Evolutionary conservation across 2,888 invertebrate genomes (phyloP), one percentile per base, ranked within the genome.

Genomic region (Phasia obesa): DNA sequence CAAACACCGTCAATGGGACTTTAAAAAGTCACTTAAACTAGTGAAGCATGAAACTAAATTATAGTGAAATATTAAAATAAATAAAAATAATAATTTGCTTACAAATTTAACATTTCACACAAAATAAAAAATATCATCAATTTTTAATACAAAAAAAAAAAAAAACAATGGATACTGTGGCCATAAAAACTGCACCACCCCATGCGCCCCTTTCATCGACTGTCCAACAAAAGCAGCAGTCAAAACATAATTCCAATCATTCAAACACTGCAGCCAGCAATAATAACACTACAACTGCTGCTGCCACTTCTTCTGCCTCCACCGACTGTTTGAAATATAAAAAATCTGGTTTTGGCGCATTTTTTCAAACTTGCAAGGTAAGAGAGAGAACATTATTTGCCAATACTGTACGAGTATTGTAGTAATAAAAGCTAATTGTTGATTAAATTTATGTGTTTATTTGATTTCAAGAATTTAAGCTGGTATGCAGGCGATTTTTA

Each of bases 341-440:
- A 17, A 86, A 87, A 69, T 85, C 88, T 60, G 89, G 88, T 85
- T 87, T 91, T 87, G 91, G 91, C 85, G 91, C 92, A 65, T 91
- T 92, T 85, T 92, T 92, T 85, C 91, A 92, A 88, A 92, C 91
- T 71, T 91, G 91, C 91, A 91, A 91, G 91, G 91, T 91, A 89
- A 90, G 89, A 82, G n/a, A 38, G 38, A 2, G 42, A 25, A 67
- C 7, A 25, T 51, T 21, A 23, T 55, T 55, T 53, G 38, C 11
- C 17, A 38, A 71, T 19, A 71, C 15, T 44, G 6, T 1, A 47
- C 38, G 13, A 38, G 38, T 13, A 7, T 7, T 2, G 11, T 47
- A 47, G 17, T 47, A 9, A 47, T n/a, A 0, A 13, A 27, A 44
- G 23, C 19, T 42, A 67, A n/a, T 55, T 42, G 27, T 19, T 21